phyloP scores from a whole-genome alignment of 30 jellyfish, hydroid and myxozoan species.

The Hydra vulgaris region DNA sequence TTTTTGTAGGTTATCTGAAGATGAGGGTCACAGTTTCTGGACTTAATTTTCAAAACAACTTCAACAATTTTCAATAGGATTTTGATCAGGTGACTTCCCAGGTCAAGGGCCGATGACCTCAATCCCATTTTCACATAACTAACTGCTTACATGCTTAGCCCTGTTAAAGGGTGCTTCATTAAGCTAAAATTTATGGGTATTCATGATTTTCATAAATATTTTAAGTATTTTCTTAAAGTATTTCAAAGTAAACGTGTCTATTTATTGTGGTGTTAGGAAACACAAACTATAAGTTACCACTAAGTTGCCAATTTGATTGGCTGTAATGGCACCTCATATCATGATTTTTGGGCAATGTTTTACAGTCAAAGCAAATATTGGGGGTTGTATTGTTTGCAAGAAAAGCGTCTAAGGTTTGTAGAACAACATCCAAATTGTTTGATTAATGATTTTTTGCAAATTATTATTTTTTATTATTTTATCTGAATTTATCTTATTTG shows the following conservation, averaged over 20 bases:
- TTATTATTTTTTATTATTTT: too few relatives aligned
- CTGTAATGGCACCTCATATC: too few relatives aligned
- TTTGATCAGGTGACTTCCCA: neutral
- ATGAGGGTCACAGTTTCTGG: neutral
- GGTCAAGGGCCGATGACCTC: neutral
- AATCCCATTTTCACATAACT: neutral
- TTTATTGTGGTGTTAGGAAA: neutral
- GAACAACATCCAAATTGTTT: too few relatives aligned
- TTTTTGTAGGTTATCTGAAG: neutral
- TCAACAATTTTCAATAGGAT: neutral
- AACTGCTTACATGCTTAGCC: neutral
- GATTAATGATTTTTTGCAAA: too few relatives aligned
- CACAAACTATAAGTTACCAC: neutral
- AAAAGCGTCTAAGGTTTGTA: too few relatives aligned
- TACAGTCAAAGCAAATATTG: neutral
- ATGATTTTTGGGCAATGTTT: too few relatives aligned
- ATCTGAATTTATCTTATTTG: too few relatives aligned
- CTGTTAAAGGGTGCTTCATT: neutral
- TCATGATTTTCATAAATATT: neutral
- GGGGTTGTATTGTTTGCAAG: neutral
- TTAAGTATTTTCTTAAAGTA: neutral
- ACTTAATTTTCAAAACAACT: neutral
- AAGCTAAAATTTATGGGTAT: neutral
- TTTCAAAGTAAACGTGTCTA: neutral
- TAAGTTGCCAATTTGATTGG: too few relatives aligned